Base-by-base conservation (phyloP, 1,140 invertebrate species). In the Globodera rostochiensis region DNA sequence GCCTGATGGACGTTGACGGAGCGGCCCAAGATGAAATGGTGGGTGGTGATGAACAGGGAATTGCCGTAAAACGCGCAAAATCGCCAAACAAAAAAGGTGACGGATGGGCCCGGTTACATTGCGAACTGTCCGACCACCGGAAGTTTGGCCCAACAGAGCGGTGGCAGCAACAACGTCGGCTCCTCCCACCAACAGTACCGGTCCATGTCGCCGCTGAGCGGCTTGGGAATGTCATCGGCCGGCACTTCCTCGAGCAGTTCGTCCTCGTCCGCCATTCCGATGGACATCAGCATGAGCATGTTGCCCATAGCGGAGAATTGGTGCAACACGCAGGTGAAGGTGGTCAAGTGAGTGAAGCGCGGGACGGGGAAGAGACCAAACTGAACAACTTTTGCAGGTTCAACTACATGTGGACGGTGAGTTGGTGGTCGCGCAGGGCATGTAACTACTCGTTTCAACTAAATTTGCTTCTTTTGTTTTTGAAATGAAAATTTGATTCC, bases 241-340 rank as follows among this genome's bases (percentile, higher is more conserved):
- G 73, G 46, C 3, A 53, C 74, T 21, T 76, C 77, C 0, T 49
- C 77, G 46, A 49, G 57, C 46, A 66, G 69, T 53, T 60, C 70
- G 36, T 79, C 64, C 19, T 81, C 78, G 7, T 73, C 80, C 4
- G 69, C 25, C 6, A 78, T 78, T 21, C 76, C 76, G n/a, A 36
- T 78, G 64, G 76, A 78, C 25, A 69, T 78, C 21, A 49, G 74
- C 46, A 13, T 60, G 7, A 36, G 64, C 46, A 25, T 83, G 36
- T 73, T 83, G 25, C 82, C 82, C n/a, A 74, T 96, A 82, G 95
- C 95, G 70, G 95, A 96, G 91, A 96, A 96, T 92, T 96, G 95
- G 95, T 96, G 95, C 93, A 95, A 95, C 90, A 96, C 95, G 36
- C 83, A 84, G 95, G 96, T 98, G 87, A 98, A 98, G 94, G 96